Evolutionary conservation across 2,888 invertebrate species (phyloP).

Genomic region (Fragum whitleyi): DNA sequence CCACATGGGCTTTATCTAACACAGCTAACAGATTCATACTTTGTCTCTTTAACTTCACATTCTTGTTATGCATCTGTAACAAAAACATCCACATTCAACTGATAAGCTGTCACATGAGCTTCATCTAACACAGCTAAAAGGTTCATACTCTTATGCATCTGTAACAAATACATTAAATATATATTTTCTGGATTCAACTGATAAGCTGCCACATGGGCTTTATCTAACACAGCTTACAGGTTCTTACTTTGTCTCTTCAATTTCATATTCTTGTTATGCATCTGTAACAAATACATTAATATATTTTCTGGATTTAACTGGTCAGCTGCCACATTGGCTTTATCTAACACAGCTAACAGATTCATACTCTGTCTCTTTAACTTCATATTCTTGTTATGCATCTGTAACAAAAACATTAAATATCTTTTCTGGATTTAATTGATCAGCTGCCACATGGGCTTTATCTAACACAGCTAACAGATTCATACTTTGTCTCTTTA

Average conservation of each 20-base stretch:
- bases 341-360: slow-evolving; percentile 47
- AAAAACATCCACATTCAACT: slow-evolving; percentile 51
- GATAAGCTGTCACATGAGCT: slow-evolving; percentile 40
- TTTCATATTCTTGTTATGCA: slow-evolving; percentile 69
- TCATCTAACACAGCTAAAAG: slow-evolving; percentile 48
- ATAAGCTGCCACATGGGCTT: slow-evolving; percentile 37
- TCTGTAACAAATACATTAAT: too few species aligned
- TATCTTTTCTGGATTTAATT: slow-evolving; percentile 43
- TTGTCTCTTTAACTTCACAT: slow-evolving; percentile 72
- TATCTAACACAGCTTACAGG: slow-evolving; percentile 47
- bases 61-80: slow-evolving; percentile 68
- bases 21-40: slow-evolving; percentile 65
- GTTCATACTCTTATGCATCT: slow-evolving; percentile 71
- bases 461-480: slow-evolving; percentile 48
- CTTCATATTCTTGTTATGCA: slow-evolving; percentile 69
- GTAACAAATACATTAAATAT: too few species aligned
- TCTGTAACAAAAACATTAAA: too few species aligned
- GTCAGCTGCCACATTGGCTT: slow-evolving; percentile 37
- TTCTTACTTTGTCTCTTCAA: slow-evolving; percentile 73
- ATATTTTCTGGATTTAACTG: slow-evolving; percentile 49
- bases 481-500: slow-evolving; percentile 73
- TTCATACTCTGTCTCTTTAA: slow-evolving; percentile 73
- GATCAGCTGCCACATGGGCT: slow-evolving; percentile 39
- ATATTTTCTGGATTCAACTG: slow-evolving; percentile 49
- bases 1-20: slow-evolving; percentile 40